These are phyloP conservation scores for Dryadula phaetusa DNA, from an alignment of 2,888 invertebrate genomes.

Conservation along the genomic window DNA sequence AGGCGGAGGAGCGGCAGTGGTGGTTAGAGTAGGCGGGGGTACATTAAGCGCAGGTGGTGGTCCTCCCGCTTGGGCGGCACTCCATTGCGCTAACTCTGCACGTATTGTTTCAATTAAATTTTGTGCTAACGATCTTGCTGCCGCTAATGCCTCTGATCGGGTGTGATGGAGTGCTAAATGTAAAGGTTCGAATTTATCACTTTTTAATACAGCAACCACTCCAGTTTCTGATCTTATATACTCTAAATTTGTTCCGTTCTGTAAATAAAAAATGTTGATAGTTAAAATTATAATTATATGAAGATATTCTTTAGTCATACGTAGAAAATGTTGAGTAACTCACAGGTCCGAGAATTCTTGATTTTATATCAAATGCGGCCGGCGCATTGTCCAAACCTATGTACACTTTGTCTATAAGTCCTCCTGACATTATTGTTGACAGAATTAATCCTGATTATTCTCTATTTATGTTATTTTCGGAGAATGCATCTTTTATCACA, in stretches of 20 bases:
- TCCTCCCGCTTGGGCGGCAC: conserved; percentile 72
- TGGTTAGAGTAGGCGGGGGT: conserved; percentile 70
- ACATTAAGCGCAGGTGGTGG: conserved; percentile 74
- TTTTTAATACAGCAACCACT: conserved; percentile 89
- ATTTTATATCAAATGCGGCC: conserved; percentile 89
- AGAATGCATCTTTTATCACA: conserved; percentile 63
- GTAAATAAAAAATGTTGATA: conserved; percentile 52
- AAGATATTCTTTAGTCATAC: conserved; percentile 12
- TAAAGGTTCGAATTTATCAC: conserved; percentile 88
- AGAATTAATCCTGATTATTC: conserved; percentile 47
- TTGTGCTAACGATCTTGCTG: conserved; percentile 87
- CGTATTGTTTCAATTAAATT: conserved; percentile 92
- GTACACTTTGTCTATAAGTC: conserved; percentile 88
- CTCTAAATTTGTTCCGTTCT: conserved; percentile 88
- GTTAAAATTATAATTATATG: not conserved
- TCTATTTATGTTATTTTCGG: conserved; percentile 54
- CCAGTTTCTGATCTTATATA: conserved; percentile 92
- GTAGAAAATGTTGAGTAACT: conserved; percentile 51
- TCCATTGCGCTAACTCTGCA: conserved; percentile 81
- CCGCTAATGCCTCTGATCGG: conserved; percentile 87
- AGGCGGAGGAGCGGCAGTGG: conserved; percentile 66
- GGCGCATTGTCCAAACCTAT: conserved; percentile 91
- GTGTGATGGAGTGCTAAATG: conserved; percentile 91
- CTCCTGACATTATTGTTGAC: conserved; percentile 71
- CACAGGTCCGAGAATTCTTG: conserved; percentile 88